Percentiles rank a stretch among this genome's conserved stretches.
Evolutionary conservation across 2,797 vertebrate genomes (phyloP).

Genomic region (Calcarius lapponicus): DNA sequence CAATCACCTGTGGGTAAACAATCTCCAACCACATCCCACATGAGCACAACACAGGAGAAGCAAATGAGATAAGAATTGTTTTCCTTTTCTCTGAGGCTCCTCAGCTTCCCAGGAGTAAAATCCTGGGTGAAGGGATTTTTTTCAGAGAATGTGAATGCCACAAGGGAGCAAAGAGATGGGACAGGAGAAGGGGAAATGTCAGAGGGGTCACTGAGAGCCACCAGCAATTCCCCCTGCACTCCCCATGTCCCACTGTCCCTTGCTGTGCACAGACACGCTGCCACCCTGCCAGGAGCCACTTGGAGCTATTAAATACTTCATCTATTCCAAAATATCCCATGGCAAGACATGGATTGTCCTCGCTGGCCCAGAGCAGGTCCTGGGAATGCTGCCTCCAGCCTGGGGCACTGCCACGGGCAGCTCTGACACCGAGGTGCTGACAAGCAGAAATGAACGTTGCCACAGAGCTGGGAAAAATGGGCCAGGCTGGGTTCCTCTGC

Average conservation of each 20-base stretch:
- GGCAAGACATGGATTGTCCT: neutral
- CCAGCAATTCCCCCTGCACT: accelerated
- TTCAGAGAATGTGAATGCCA: no score
- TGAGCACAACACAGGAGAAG: no score
- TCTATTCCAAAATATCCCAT: accelerated
- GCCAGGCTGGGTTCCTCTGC: neutral
- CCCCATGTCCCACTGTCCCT: accelerated
- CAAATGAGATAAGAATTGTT: no score
- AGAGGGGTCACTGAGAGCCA: neutral
- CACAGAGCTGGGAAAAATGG: conserved; percentile 18
- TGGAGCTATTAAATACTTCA: neutral
- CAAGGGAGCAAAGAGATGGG: no score
- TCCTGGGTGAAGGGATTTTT: no score
- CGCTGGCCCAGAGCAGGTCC: neutral
- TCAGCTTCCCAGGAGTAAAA: no score
- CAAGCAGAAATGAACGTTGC: neutral
- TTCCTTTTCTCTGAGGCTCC: no score
- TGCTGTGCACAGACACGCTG: accelerated
- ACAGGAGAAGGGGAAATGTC: no score
- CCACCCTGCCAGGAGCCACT: neutral
- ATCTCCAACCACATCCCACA: no score
- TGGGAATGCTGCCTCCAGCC: accelerated
- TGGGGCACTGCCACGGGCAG: accelerated
- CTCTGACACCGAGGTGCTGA: neutral
- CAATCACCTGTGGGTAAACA: no score